A percentile compares a stretch with the other conserved stretches of the same genome.
phyloP scores from a whole-genome alignment of 2,113 vertebrate genomes.

The Oryctolagus cuniculus region mOryCun1.1 NC_091436.1:21965501-21966000 shows the following conservation, averaged over 20 bases:
- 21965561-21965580: background rate
- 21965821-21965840: background rate
- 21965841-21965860: background rate
- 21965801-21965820: background rate
- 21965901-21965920: background rate
- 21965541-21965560: background rate
- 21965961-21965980: background rate
- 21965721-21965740: constrained; percentile 6
- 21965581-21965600: background rate
- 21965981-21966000: background rate
- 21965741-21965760: background rate
- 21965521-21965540: background rate
- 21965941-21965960: background rate
- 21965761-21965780: background rate
- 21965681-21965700: constrained; percentile 25
- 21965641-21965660: constrained; percentile 42
- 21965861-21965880: background rate
- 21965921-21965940: background rate
- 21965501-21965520: background rate
- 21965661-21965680: constrained; percentile 45
- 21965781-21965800: background rate
- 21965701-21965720: constrained; percentile 45
- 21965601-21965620: background rate
- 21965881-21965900: background rate
- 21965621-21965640: constrained; percentile 61